A percentile compares a stretch with the other conserved stretches of the same genome.
These are phyloP conservation scores for Cremastinae sp. DNA, from an alignment of 2,888 invertebrate genomes.

Conservation along the genomic window DNA sequence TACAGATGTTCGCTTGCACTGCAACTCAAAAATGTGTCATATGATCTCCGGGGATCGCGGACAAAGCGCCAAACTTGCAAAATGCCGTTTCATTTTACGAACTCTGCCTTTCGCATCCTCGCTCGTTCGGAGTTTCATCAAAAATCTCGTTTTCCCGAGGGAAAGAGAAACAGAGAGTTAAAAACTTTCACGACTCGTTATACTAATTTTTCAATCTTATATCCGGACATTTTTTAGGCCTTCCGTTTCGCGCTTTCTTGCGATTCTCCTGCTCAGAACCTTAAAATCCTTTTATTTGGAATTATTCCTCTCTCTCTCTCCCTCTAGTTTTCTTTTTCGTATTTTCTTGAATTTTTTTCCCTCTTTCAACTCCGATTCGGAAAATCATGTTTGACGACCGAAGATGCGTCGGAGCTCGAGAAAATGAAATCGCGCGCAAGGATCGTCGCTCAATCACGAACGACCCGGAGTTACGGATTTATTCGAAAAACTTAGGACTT, in stretches of 20 bases:
- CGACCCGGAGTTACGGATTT: conserved; percentile 66
- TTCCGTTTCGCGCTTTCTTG: conserved; percentile 53
- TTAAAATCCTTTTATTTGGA: neutral
- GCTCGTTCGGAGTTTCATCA: neutral
- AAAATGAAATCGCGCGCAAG: conserved; percentile 39
- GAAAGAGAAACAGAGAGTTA: conserved; percentile 27
- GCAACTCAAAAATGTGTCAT: conserved; percentile 79
- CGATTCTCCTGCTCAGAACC: conserved; percentile 26
- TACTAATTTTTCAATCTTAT: conserved; percentile 21
- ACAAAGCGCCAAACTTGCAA: conserved; percentile 38
- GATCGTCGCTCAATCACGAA: conserved; percentile 19
- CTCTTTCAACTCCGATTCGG: neutral
- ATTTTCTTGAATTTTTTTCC: conserved; percentile 19
- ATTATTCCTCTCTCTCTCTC: neutral
- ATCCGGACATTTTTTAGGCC: conserved; percentile 59
- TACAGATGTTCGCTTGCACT: conserved; percentile 80
- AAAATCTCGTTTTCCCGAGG: conserved; percentile 6
- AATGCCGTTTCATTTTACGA: conserved; percentile 23
- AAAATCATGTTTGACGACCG: conserved; percentile 22
- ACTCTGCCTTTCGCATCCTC: conserved; percentile 14
- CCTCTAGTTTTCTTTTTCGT: conserved; percentile 20
- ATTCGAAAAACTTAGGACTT: conserved; percentile 75
- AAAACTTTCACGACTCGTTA: conserved; percentile 6
- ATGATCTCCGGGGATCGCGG: conserved; percentile 64
- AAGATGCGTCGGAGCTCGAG: conserved; percentile 9